These are phyloP conservation scores for Stylophora pistillata DNA, from an alignment of 64 coral and sea anemone genomes.

Conservation along the genomic window DNA sequence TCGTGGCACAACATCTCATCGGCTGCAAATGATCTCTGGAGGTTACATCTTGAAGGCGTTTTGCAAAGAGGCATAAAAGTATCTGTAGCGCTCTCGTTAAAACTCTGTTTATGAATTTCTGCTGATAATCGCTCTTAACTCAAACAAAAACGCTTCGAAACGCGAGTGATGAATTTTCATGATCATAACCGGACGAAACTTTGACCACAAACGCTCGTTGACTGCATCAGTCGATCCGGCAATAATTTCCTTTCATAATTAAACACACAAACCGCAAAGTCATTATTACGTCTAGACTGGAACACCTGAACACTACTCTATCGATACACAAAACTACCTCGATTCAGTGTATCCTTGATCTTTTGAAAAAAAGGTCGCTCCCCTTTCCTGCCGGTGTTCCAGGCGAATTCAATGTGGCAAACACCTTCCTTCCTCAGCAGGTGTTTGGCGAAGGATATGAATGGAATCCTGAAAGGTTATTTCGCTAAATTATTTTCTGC, in stretches of 20 bases:
- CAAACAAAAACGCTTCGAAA: background rate
- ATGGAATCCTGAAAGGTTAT: constrained; percentile 23
- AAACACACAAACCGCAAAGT: background rate
- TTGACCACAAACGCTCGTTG: background rate
- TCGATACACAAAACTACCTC: background rate
- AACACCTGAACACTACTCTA: background rate
- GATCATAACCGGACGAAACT: background rate
- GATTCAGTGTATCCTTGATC: background rate
- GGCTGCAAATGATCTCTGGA: no score
- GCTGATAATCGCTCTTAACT: no score
- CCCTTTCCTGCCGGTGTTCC: background rate
- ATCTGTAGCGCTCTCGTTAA: no score
- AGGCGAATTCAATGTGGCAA: background rate
- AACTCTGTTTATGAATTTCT: no score
- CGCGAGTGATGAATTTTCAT: background rate
- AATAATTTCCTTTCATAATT: constrained; percentile 11
- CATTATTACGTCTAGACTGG: background rate
- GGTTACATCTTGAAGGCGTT: no score
- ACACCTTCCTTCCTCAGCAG: background rate
- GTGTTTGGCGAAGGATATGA: background rate
- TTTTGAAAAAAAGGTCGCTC: background rate
- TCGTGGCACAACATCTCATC: no score
- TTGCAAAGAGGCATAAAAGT: no score
- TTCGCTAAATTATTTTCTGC: background rate
- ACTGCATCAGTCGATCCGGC: background rate